A percentile compares a stretch with the other conserved stretches of the same genome.
Evolutionary conservation across 2,113 vertebrate genomes (phyloP).

Genomic region (Chauna torquata): DNA sequence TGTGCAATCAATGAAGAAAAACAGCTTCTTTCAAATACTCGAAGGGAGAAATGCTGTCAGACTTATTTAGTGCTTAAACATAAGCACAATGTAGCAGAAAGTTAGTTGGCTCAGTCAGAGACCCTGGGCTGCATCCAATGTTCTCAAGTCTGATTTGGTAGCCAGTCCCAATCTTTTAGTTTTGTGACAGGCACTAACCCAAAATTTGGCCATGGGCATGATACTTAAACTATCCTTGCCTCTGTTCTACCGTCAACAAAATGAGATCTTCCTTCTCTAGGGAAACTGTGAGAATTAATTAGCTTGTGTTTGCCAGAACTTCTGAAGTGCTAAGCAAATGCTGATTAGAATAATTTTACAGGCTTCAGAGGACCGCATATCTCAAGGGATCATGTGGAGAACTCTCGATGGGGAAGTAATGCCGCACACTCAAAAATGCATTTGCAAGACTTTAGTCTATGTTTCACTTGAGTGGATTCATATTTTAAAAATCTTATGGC

Average conservation of each 20-base stretch:
- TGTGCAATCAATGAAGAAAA: neutral
- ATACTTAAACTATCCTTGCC: neutral
- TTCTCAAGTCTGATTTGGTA: neutral
- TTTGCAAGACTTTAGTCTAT: slow-evolving; percentile 65
- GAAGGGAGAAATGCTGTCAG: neutral
- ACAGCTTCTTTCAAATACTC: neutral
- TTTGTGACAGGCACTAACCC: neutral
- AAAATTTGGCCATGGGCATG: neutral
- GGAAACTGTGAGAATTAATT: slow-evolving; percentile 64
- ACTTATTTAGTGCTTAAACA: neutral
- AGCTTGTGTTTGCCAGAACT: slow-evolving; percentile 63
- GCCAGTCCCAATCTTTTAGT: neutral
- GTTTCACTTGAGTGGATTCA: slow-evolving; percentile 64
- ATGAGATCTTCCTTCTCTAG: slow-evolving; percentile 42
- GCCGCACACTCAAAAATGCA: slow-evolving; percentile 65
- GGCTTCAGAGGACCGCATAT: slow-evolving; percentile 65
- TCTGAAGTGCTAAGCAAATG: slow-evolving; percentile 66
- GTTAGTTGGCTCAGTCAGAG: neutral
- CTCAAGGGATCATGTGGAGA: slow-evolving; percentile 67
- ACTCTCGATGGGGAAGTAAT: slow-evolving; percentile 69
- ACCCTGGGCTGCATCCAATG: neutral
- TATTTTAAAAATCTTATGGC: slow-evolving; percentile 66
- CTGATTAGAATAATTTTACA: slow-evolving; percentile 71
- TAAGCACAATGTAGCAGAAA: neutral
- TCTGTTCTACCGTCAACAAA: slow-evolving; percentile 41